Evolutionary conservation across 2,797 vertebrate genomes (phyloP).

Genomic region (Caiman crocodilus): DNA sequence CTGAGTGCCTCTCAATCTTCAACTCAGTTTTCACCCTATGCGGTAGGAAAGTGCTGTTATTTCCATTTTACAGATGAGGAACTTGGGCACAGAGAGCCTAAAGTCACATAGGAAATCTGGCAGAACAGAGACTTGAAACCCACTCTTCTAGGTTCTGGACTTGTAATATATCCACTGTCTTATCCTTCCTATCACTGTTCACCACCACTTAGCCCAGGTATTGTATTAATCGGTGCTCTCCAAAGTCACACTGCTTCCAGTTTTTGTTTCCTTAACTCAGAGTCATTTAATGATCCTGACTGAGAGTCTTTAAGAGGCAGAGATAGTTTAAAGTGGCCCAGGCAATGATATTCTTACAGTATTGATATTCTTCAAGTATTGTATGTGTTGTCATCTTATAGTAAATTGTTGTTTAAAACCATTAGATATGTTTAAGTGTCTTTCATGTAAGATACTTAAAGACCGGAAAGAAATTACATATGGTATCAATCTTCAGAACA

Average conservation of each 20-base stretch:
- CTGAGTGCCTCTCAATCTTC: background rate
- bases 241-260: constrained; percentile 55
- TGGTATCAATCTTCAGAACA: too few species aligned
- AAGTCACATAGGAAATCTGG: background rate
- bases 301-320: constrained; percentile 55
- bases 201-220: constrained; percentile 57
- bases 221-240: constrained; percentile 35
- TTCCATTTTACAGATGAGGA: background rate
- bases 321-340: constrained; percentile 53
- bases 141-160: background rate
- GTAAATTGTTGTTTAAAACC: too few species aligned
- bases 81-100: background rate
- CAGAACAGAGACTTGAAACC: background rate
- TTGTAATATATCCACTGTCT: background rate
- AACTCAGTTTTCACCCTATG: background rate
- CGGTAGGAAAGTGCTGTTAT: fast-evolving
- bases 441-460: too few species aligned
- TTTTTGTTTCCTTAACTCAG: constrained; percentile 64
- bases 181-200: constrained; percentile 29
- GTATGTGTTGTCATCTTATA: too few species aligned
- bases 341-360: constrained; percentile 44
- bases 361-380: background rate
- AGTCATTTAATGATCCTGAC: constrained; percentile 39
- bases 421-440: too few species aligned
- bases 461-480: too few species aligned